Percentiles rank a stretch among this genome's conserved stretches.
Conservation (phyloP, 1,140 invertebrate genomes). For the Drosophila suzukii region DNA sequence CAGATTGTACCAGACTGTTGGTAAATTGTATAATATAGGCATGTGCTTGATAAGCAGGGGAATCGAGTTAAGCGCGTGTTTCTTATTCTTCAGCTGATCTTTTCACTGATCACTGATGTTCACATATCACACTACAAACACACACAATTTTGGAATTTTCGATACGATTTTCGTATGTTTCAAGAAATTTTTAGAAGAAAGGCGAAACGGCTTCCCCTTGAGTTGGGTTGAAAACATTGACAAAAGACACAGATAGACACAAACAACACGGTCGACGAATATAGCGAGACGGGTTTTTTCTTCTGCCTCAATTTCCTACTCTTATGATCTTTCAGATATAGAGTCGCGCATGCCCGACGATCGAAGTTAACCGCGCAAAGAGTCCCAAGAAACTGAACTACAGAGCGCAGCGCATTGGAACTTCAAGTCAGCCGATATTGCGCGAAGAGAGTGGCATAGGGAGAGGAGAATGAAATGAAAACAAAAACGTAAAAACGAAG, state of each 20-base stretch:
- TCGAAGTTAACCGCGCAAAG: slow-evolving; percentile 65
- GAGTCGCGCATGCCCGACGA: slow-evolving; percentile 42
- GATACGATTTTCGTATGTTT: slow-evolving; percentile 4
- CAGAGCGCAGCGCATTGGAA: slow-evolving; percentile 12
- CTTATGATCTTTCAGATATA: slow-evolving; percentile 33
- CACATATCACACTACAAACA: slow-evolving; percentile 35
- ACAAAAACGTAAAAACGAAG: slow-evolving; percentile 40
- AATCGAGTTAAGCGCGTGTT: slow-evolving; percentile 24
- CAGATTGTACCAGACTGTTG: slow-evolving; percentile 41
- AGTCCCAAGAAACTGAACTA: slow-evolving; percentile 65
- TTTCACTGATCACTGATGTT: slow-evolving; percentile 9
- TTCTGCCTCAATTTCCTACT: slow-evolving; percentile 31
- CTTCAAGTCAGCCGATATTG: slow-evolving; percentile 27
- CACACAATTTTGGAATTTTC: slow-evolving; percentile 22
- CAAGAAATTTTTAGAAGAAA: slow-evolving; percentile 22
- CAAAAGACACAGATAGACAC: slow-evolving; percentile 47
- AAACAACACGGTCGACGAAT: slow-evolving; percentile 44
- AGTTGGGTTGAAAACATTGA: slow-evolving; percentile 38
- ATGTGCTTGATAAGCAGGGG: slow-evolving; percentile 32
- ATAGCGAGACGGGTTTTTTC: slow-evolving; percentile 49
- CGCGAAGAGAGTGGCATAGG: slow-evolving; percentile 17
- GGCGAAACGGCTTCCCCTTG: slow-evolving; percentile 10
- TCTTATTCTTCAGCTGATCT: slow-evolving; percentile 21
- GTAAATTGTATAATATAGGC: slow-evolving; percentile 40
- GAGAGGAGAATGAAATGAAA: slow-evolving; percentile 58